These are phyloP conservation scores for Illadopsis cleaveri DNA, from an alignment of 2,113 vertebrate species.

Conservation along the genomic window DNA sequence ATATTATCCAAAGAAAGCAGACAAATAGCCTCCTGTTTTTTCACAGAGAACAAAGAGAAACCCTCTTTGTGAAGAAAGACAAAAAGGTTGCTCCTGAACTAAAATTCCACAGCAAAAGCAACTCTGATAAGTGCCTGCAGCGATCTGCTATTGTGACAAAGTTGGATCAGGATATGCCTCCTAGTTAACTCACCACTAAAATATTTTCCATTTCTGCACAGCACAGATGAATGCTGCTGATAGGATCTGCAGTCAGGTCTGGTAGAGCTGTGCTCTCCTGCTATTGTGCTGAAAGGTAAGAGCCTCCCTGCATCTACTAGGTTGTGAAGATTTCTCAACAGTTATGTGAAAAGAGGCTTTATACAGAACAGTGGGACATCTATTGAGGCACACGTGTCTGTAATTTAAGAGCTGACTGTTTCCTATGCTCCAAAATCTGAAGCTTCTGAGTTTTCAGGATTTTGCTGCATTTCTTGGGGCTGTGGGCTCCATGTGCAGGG, in stretches of 20 bases:
- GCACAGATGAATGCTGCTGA: slow-evolving; percentile 31
- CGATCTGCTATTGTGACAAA: slow-evolving; percentile 51
- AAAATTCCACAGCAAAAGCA: not conserved
- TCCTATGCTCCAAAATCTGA: not conserved
- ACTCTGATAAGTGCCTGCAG: not conserved
- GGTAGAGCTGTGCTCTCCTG: slow-evolving; percentile 3
- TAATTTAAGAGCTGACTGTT: not conserved
- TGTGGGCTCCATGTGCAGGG: not conserved
- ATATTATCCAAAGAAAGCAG: slow-evolving; percentile 48
- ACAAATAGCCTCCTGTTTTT: slow-evolving; percentile 16
- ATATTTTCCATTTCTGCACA: slow-evolving; percentile 33
- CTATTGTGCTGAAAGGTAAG: slow-evolving; percentile 23
- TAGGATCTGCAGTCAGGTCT: not conserved
- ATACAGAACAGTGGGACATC: not conserved
- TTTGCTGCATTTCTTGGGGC: not conserved
- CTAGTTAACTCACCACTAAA: slow-evolving; percentile 17
- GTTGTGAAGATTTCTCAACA: not conserved
- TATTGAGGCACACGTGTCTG: not conserved
- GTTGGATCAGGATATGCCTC: slow-evolving; percentile 54
- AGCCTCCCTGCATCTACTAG: not conserved
- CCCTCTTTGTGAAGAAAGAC: not conserved
- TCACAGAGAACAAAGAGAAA: slow-evolving; percentile 44
- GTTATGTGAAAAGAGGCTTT: not conserved
- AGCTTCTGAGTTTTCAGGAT: not conserved
- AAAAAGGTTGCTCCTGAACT: slow-evolving; percentile 3